phyloP scores from a whole-genome alignment of 1,140 invertebrate genomes.

The Belonocnema kinseyi region DNA sequence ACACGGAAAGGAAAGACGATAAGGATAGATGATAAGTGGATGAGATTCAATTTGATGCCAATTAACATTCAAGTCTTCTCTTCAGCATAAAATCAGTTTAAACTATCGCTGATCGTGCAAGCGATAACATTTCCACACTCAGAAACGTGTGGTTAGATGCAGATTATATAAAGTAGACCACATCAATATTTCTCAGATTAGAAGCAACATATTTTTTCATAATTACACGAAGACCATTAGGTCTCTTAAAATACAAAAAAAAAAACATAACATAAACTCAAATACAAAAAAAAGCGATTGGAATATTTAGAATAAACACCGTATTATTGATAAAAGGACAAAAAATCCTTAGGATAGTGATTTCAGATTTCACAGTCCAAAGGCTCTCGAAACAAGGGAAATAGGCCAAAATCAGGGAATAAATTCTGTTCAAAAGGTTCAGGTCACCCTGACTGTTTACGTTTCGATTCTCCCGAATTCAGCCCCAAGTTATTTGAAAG shows the following conservation, averaged over 20 bases:
- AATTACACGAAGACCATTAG: neutral
- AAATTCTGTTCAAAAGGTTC: too few relatives aligned
- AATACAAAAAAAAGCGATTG: too few relatives aligned
- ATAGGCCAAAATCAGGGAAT: too few relatives aligned
- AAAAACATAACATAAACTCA: too few relatives aligned
- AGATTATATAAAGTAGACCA: constrained; percentile 28
- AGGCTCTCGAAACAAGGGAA: too few relatives aligned
- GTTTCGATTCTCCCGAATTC: too few relatives aligned
- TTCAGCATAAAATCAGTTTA: constrained; percentile 29
- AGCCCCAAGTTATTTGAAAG: too few relatives aligned
- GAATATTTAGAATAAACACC: too few relatives aligned
- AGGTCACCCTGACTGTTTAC: too few relatives aligned
- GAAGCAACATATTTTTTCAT: neutral
- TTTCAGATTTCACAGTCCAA: too few relatives aligned
- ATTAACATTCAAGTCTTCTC: constrained; percentile 28
- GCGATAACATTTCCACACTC: constrained; percentile 19
- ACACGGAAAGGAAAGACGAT: constrained; percentile 23
- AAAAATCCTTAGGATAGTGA: too few relatives aligned
- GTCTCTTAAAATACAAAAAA: neutral
- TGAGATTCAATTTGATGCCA: constrained; percentile 31
- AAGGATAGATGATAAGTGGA: constrained; percentile 18
- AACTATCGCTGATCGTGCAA: constrained; percentile 31
- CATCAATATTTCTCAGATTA: constrained; percentile 30
- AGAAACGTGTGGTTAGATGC: constrained; percentile 27
- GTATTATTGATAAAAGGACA: too few relatives aligned